Evolutionary conservation across 2,113 vertebrate species (phyloP).

Genomic region (Neotoma lepida): DNA sequence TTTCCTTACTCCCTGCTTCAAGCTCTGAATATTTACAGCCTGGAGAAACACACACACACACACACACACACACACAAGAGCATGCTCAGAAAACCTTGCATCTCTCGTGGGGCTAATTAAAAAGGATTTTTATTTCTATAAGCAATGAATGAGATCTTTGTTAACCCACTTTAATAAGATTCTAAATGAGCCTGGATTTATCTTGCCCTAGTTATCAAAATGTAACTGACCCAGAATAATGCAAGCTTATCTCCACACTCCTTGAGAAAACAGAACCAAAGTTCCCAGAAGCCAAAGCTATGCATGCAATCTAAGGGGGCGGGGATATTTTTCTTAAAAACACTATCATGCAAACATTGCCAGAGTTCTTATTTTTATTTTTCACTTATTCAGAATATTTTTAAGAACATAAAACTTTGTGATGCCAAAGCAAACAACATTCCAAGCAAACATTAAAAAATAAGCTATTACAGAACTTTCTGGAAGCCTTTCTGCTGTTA

Average conservation of each 20-base stretch:
- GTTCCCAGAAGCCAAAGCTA: slow-evolving; percentile 64
- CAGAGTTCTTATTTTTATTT: slow-evolving; percentile 37
- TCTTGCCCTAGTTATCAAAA: slow-evolving; percentile 84
- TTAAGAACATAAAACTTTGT: slow-evolving; percentile 47
- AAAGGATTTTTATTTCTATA: slow-evolving; percentile 84
- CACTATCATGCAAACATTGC: not conserved
- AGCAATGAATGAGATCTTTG: slow-evolving; percentile 87
- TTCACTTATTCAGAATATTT: slow-evolving; percentile 30
- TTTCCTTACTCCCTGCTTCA: slow-evolving; percentile 61
- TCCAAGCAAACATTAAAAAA: not conserved
- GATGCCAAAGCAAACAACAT: slow-evolving; percentile 48
- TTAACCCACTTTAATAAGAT: slow-evolving; percentile 82
- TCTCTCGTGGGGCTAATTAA: slow-evolving; percentile 84
- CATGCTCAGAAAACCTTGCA: slow-evolving; percentile 79
- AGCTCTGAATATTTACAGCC: slow-evolving; percentile 77
- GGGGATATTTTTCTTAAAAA: slow-evolving; percentile 33
- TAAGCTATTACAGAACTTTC: slow-evolving; percentile 1
- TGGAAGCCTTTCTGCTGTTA: slow-evolving; percentile 36
- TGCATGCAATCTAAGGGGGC: not conserved
- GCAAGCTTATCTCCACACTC: slow-evolving; percentile 69
- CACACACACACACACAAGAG: slow-evolving; percentile 57
- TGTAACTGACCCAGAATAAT: slow-evolving; percentile 84
- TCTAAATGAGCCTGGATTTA: slow-evolving; percentile 83
- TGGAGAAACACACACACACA: slow-evolving; percentile 77
- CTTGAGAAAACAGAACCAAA: slow-evolving; percentile 55